Base-by-base conservation (phyloP, 2,888 invertebrate species). In the Drosophila vallismaia region DNA sequence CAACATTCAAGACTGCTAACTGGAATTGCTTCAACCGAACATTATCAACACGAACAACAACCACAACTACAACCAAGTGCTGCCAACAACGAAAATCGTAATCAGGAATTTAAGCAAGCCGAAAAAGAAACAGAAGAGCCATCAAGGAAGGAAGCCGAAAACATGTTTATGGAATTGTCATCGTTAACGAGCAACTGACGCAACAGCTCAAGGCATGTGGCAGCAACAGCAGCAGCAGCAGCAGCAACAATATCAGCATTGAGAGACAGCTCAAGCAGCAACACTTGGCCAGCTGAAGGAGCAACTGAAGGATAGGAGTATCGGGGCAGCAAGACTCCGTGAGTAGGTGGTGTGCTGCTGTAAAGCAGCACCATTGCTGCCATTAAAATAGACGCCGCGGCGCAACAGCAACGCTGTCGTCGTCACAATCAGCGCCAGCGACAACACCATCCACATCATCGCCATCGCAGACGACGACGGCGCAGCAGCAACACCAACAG, bases 361-460 rank as follows among this genome's bases (percentile, higher is more conserved):
- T 76, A 86, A 88, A 88, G 84, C 84, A 83, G 86, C 86, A 86
- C 88, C 85, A 87, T 88, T 74, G 88, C 87, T 85, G 85, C 88
- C 86, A 85, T 88, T 86, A 88, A 82, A 88, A 87, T 82, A 87
- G 87, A 86, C 88, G 87, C 88, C 74, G 84, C 86, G 81, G 81
- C 84, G 86, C 88, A 85, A 83, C 86, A 84, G 68, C 84, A 85
- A 83, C 83, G 88, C 84, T 86, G 85, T 78, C 88, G 85, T 88
- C 85, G 88, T 86, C 85, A 86, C 76, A 86, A 86, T 78, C 86
- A 88, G 74, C 84, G 86, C 75, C 82, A 79, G 75, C 87, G 88
- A 71, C 88, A 76, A 36, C 86, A 84, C 68, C 75, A 86, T 75
- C 86, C 82, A 53, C 86, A 79, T 62, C 86, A 85, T 73, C 89